Evolutionary conservation across 2,797 vertebrate genomes (phyloP), one percentile per base, ranked within the genome.

Genomic region (Gila robusta): DNA sequence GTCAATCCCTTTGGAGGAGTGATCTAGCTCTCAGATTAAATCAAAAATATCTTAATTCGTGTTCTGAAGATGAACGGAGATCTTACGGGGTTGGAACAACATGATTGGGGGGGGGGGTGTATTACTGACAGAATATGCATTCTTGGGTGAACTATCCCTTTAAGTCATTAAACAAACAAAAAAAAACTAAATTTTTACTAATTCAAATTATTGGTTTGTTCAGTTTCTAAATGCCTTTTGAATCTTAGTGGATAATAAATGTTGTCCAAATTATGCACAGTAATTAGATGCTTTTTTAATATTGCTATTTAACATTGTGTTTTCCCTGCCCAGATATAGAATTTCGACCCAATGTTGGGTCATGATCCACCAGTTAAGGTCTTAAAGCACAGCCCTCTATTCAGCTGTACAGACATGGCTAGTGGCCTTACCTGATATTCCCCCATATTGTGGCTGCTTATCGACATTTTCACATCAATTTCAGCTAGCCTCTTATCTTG

Each of bases 381-480:
- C 41, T 32, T n/a, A 54, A 41, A 78, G 83, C 84, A 37, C 83
- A 59, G 66, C 28, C 80, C 56, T 35, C 8, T 39, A 17, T 83
- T 87, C 73, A 80, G 82, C 59, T 87, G 83, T 86, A 85, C 87
- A 89, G 80, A 89, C 88, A 86, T 56, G 47, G 44, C 86, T 82
- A 17, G 32, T 73, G n/a, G 17, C 87, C 88, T 81, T 73, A 77
- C 77, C 82, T 86, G 90, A 92, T 86, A 91, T 77, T 32, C 72
- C 49, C 37, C 32, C 59, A 70, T 67, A 41, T 56, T 56, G 82
- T 39, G 69, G 74, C 74, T 82, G 67, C 74, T 76, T 95, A 94
- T 94, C 94, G 93, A 95, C 93, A 95, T 91, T 91, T 88, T 92
- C 90, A 92, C 93, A 91, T 94, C 94, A 94, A 94, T 95, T 95